Evolutionary conservation across 2,888 invertebrate species (phyloP), one percentile per base, ranked within the genome.

Genomic region (Magallana nippona): DNA sequence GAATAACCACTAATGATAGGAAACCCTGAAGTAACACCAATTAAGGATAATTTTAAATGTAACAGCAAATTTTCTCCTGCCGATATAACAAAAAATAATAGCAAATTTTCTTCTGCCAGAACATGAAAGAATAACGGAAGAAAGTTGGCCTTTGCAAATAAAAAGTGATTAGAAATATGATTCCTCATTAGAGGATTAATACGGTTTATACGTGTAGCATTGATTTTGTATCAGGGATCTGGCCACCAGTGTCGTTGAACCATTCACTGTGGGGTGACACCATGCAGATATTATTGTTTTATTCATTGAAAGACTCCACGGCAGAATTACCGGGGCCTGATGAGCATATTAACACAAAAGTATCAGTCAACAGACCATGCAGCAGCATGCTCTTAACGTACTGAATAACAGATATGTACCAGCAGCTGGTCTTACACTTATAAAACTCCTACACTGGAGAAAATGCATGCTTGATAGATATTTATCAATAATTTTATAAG

Each of bases 131-230:
- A 22, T 15, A 13, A 22, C 22, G 44, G 44, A 71, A 71, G 22
- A 62, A 71, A 71, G 22, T 60, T 60, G 60, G n/a, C 60, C 10
- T 60, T 60, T 11, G 27, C 71, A 71, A 27, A 71, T 22, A 27
- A 22, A 10, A 22, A 15, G 27, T 71, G 71, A 22, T 71, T 71
- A 71, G 71, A 71, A 22, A 71, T 71, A 32, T 71, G 71, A 71
- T 27, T 71, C 71, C 71, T 71, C 71, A 71, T 71, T 71, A 71
- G 71, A 60, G 71, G 27, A 71, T 71, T 71, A 71, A 71, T 71
- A 27, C 5, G 22, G 71, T 71, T 71, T 71, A 27, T 32, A 71
- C 32, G 13, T 71, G 27, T 71, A 5, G 8, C 71, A 71, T 71
- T 71, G 71, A 71, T 71, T 71, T 71, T 71, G 71, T 27, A 71